phyloP scores from a whole-genome alignment of 2,113 vertebrate genomes.

The Hypanus sabinus region DNA sequence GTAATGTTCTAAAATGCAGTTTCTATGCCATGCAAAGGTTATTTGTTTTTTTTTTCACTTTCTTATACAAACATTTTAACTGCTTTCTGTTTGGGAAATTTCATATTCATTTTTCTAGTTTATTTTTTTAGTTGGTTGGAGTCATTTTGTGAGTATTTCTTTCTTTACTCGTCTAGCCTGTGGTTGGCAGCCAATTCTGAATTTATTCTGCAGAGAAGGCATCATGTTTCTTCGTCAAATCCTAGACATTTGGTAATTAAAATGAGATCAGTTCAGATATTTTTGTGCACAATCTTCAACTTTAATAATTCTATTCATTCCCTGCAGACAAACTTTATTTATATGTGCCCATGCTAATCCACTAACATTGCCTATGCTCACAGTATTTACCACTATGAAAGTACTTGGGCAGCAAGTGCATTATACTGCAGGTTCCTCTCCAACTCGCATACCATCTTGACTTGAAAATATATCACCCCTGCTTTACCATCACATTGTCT shows the following conservation, averaged over 20 bases:
- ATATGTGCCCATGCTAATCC: too few species aligned
- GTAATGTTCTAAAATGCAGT: neutral
- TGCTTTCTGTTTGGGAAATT: constrained; percentile 24
- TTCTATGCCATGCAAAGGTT: neutral
- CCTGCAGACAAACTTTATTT: too few species aligned
- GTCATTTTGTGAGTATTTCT: constrained; percentile 7
- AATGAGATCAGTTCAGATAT: neutral
- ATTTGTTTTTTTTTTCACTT: neutral
- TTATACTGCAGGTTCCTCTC: too few species aligned
- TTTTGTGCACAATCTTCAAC: neutral
- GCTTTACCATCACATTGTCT: too few species aligned
- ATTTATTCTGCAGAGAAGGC: constrained; percentile 10
- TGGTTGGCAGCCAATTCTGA: neutral
- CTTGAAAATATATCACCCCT: too few species aligned
- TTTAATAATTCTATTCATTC: constrained; percentile 14
- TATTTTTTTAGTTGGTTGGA: constrained; percentile 22
- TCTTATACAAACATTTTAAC: neutral
- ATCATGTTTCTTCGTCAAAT: neutral
- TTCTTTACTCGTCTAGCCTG: constrained; percentile 31
- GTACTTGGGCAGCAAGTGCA: too few species aligned
- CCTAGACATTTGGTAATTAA: constrained; percentile 26
- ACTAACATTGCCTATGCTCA: too few species aligned
- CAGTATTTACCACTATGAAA: too few species aligned
- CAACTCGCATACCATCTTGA: too few species aligned
- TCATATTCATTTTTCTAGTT: constrained; percentile 21